These are phyloP conservation scores for Microcaecilia unicolor DNA, from an alignment of 2,797 vertebrate genomes.

Conservation along the genomic window DNA sequence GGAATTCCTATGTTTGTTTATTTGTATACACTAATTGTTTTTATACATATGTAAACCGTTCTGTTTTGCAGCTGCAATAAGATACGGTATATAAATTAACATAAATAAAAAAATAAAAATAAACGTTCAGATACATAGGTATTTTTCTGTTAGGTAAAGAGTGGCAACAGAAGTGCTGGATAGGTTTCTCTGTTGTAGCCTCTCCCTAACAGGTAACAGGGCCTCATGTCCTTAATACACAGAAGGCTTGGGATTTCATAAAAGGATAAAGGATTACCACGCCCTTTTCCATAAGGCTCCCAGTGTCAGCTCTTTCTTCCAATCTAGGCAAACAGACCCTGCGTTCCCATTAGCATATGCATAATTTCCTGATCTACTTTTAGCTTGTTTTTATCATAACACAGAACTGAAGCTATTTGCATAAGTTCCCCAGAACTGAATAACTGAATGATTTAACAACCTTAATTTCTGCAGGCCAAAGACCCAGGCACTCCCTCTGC, in stretches of 20 bases:
- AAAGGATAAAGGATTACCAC: background rate
- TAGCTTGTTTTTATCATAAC: constrained; percentile 44
- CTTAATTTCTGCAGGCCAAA: too few relatives aligned
- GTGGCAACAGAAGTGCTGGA: too few relatives aligned
- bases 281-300: background rate
- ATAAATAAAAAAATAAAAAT: too few relatives aligned
- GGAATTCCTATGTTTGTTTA: too few relatives aligned
- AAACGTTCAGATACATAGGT: too few relatives aligned
- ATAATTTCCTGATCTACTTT: constrained; percentile 27
- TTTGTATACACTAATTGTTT: too few relatives aligned
- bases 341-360: constrained; percentile 27
- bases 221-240: background rate
- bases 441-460: too few relatives aligned
- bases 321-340: constrained; percentile 17
- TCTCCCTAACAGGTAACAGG: accelerated
- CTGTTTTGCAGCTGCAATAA: too few relatives aligned
- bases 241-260: background rate
- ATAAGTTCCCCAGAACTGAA: constrained; percentile 28
- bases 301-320: constrained; percentile 24
- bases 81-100: too few relatives aligned
- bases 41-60: too few relatives aligned
- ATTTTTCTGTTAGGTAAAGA: too few relatives aligned
- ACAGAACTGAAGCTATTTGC: constrained; percentile 33
- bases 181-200: accelerated
- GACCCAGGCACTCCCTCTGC: too few relatives aligned